Evolutionary conservation across 2,888 invertebrate genomes (phyloP), one percentile per base, ranked within the genome.

Genomic region (Crematogaster levior): DNA sequence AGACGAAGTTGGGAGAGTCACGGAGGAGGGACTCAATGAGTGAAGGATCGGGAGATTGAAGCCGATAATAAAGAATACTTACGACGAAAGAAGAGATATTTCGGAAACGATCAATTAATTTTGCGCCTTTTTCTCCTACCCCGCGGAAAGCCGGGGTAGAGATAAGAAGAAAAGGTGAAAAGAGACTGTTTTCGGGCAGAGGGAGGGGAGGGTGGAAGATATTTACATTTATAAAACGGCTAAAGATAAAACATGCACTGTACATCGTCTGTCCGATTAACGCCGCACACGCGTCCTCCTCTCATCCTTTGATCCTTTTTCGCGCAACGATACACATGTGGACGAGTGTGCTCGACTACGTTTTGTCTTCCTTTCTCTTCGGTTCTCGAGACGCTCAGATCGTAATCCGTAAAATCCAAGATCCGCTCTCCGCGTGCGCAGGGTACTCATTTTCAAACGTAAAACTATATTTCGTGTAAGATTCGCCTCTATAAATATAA

Each of bases 241-340:
- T 92, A 93, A 93, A 91, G 90, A 92, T 92, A 90, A 92, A 92
- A 93, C 91, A 92, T 92, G 92, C 91, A 91, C 90, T 91, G 90
- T 92, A 88, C 82, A 87, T 87, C 66, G 75, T 75, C 89, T 87
- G 87, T 86, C 82, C 86, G 84, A 90, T 87, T 84, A 85, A 90
- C 82, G 86, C 79, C 84, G 82, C 86, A 84, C 85, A 83, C 75
- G 70, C 58, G 9, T 53, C 61, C 34, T 61, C 15, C 43, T 24
- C 81, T 46, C 34, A 84, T 90, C 88, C 87, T 90, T 87, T 85
- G 85, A 90, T 89, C 89, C 91, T 88, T 84, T 84, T 66, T 75
- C 66, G 75, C 75, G 66, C 66, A 82, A 66, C 77, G 65, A 82
- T 58, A 65, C 46, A 82, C 58, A 48, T 77, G 24, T 56, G 77